Evolutionary conservation across 2,113 vertebrate genomes (phyloP).

Genomic region (Dinomys branickii): DNA sequence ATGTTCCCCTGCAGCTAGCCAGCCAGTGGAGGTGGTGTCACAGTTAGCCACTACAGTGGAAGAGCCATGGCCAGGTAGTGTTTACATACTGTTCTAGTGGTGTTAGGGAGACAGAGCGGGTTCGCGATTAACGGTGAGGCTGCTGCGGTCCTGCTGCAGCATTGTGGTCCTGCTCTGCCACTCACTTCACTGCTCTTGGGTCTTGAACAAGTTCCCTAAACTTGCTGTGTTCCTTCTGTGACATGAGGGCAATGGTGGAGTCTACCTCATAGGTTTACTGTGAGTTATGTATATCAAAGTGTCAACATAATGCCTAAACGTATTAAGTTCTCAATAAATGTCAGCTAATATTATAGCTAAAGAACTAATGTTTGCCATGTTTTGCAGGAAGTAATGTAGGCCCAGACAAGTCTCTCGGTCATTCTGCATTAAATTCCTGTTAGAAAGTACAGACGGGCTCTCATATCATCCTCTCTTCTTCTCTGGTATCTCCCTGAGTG

Average conservation of each 20-base stretch:
- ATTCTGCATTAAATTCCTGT: neutral
- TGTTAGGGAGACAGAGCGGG: neutral
- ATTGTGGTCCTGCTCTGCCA: neutral
- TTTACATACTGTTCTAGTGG: neutral
- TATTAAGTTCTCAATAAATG: neutral
- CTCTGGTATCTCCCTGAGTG: neutral
- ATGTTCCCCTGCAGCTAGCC: neutral
- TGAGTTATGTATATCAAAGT: neutral
- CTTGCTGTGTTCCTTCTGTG: neutral
- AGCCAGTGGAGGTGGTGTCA: neutral
- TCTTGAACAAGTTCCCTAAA: neutral
- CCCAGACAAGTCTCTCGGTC: neutral
- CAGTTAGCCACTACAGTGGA: neutral
- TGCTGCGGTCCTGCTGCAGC: neutral
- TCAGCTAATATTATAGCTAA: neutral
- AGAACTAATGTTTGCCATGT: conserved; percentile 2
- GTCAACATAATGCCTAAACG: neutral
- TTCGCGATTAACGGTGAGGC: neutral
- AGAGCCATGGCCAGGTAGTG: neutral
- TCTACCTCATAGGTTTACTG: neutral
- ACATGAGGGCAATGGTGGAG: neutral
- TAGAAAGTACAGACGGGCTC: neutral
- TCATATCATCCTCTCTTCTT: neutral
- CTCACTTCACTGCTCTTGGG: neutral
- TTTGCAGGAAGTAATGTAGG: neutral